phyloP scores from a whole-genome alignment of 2,888 invertebrate species.

The Orthosia incerta region DNA sequence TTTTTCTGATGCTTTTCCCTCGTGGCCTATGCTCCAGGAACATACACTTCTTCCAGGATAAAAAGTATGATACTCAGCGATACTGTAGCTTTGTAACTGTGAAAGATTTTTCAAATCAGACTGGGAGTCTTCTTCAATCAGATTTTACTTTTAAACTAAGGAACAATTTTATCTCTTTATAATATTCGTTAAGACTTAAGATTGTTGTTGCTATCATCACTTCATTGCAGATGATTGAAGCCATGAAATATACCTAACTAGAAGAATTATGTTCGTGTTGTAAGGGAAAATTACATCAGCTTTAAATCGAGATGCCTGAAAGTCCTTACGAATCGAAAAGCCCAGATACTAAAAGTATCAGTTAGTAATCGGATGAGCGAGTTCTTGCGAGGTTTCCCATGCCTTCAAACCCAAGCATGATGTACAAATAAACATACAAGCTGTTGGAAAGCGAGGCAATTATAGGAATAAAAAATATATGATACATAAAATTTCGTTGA shows the following conservation, averaged over 20 bases:
- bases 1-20: too few relatives aligned
- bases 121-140: too few relatives aligned
- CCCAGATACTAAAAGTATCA: background rate
- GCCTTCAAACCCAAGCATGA: conserved; percentile 27
- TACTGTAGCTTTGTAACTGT: too few relatives aligned
- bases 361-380: conserved; percentile 1
- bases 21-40: too few relatives aligned
- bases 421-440: conserved; percentile 57
- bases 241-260: background rate
- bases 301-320: background rate
- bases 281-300: background rate
- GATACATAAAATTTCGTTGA: conserved; percentile 72
- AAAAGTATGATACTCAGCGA: too few relatives aligned
- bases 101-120: too few relatives aligned
- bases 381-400: conserved; percentile 44
- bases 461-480: conserved; percentile 70
- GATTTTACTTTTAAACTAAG: too few relatives aligned
- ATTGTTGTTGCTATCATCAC: background rate
- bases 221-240: background rate
- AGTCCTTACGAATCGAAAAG: background rate
- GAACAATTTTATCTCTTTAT: too few relatives aligned
- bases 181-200: too few relatives aligned
- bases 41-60: too few relatives aligned
- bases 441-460: conserved; percentile 60
- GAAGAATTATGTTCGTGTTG: too few relatives aligned